Base-by-base conservation (phyloP, 1,140 invertebrate species). In the Harpegnathos saltator region DNA sequence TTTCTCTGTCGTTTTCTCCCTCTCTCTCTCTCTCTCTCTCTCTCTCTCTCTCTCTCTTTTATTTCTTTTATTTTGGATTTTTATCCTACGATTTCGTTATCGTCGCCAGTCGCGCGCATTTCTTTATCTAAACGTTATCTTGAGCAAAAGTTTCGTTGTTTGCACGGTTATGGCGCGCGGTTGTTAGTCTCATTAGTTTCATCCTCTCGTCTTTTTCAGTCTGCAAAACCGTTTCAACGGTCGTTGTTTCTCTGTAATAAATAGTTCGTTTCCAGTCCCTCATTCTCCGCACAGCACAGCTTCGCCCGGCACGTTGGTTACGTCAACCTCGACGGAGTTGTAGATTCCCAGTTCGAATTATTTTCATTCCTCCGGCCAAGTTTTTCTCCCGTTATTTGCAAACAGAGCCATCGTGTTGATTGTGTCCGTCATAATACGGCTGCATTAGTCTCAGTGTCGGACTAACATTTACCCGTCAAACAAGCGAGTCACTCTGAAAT, bases 321-420 rank as follows among this genome's bases (percentile, higher is more conserved):
- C 56, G 17, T 68, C 14, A 9, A n/a, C n/a, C n/a, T 44, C 3
- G 38, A 17, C 7, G 17, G 22, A 29, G 75, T 69, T 69, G 66
- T 44, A 80, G 69, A 80, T 80, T 71, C 59, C 33, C 48, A 17
- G 3, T 80, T 71, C 15, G 38, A 59, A 71, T 50, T 69, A 80
- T 69, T 71, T 58, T 71, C 33, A 71, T 80, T 58, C n/a, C 52
- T 19, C 29, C 17, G 17, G 11, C 7, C 33, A 59, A 71, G 75
- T 80, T 71, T 80, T 78, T 69, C 50, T n/a, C 7, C 12, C 17
- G 9, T 56, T 38, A 29, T 56, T 71, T 11, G 33, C 33, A 12
- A 17, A 24, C 54, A 59, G 58, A 71, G 61, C 29, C 44, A 38
- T 9, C 14, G 1, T 29, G 19, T 48, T 80, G 52, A 78, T 59